Evolutionary conservation across 2,113 vertebrate genomes (phyloP), one percentile per base, ranked within the genome.

Genomic region (Eulemur rufifrons): DNA sequence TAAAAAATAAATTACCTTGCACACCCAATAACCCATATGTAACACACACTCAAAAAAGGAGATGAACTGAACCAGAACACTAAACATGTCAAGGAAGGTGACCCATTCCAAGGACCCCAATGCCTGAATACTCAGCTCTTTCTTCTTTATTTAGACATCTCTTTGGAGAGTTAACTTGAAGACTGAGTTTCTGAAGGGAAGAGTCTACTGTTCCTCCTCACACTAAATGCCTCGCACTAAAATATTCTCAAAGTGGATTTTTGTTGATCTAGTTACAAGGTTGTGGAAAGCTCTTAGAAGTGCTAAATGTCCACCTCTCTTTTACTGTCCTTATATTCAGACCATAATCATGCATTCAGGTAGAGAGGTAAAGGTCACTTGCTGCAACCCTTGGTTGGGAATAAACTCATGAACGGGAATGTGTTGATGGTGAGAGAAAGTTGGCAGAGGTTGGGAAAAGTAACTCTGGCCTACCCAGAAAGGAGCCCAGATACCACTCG

Each of bases 21-120:
- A 85, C 23, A 77, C 2, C 0, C 12, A 50, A 3, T 8, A 66
- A 25, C 25, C 0, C 1, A 14, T 15, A 4, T 68, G 2, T 5
- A 45, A 6, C 1, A 20, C 12, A 20, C 15, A 20, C 9, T 34
- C 50, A 54, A 17, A 50, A 37, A 74, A 15, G 8, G 0, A 25
- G 7, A 37, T 5, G 1, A 78, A 27, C 9, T 59, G 63, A 45
- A 29, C 21, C 1, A 23, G 50, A 59, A 4, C 25, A 32, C 1
- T 32, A 54, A 66, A 32, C 1, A 21, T 45, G 1, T 52, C 37
- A 90, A 95, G 6, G 29, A 42, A 73, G 3, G 1, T 39, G 13
- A 5, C 11, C 32, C 11, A 12, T 50, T 73, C 45, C 45, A 80
- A 74, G 15, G 39, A 66, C 1, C 5, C 18, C 4, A 4, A 4